Conservation (phyloP, 2,113 vertebrate species). For the Lepus americanus region DNA sequence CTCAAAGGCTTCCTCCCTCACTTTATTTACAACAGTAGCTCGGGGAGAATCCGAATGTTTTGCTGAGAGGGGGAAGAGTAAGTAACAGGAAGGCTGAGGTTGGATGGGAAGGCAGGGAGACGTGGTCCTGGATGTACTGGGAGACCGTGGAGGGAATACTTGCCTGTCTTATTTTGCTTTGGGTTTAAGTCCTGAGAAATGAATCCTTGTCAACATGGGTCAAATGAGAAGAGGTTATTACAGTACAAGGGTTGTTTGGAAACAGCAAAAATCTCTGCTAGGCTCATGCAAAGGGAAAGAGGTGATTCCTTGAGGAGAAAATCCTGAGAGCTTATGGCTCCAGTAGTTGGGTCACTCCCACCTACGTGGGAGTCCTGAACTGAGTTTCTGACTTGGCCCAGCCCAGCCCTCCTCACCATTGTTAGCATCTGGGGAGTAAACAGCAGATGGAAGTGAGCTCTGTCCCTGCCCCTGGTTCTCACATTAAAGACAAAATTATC, state of each 20-base stretch:
- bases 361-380: too few species aligned
- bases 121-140: background rate
- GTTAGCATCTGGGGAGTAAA: too few species aligned
- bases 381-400: too few species aligned
- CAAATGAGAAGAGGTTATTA: constrained; percentile 24
- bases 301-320: background rate
- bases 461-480: too few species aligned
- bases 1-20: background rate
- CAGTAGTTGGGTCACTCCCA: too few species aligned
- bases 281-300: background rate
- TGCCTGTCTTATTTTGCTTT: constrained; percentile 2
- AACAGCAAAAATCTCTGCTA: background rate
- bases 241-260: background rate
- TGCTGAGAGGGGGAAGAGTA: background rate
- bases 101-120: background rate
- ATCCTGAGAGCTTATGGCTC: too few species aligned
- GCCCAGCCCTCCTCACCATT: too few species aligned
- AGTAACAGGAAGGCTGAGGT: background rate
- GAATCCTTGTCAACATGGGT: background rate
- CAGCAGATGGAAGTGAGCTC: too few species aligned
- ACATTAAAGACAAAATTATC: background rate
- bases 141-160: background rate
- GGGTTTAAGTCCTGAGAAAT: constrained; percentile 50
- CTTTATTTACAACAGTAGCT: background rate
- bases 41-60: constrained; percentile 36